Conservation (phyloP, 2,113 vertebrate genomes). For the Gallinago jamesoni region DNA sequence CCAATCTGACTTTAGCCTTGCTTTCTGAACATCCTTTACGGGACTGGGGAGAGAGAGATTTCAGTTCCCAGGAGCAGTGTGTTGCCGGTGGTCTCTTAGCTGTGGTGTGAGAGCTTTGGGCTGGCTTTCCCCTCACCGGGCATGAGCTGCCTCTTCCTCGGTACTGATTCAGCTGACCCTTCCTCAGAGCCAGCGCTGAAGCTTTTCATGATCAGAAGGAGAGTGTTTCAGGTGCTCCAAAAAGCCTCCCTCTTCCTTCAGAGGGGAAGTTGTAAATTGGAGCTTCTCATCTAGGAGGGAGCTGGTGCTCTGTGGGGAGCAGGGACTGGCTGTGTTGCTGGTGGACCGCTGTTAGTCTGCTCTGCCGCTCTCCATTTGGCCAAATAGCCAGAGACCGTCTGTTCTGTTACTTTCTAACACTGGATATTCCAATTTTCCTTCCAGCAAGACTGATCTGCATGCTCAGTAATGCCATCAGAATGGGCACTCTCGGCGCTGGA, state of each 20-base stretch:
- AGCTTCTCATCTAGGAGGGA: background rate
- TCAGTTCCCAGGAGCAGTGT: background rate
- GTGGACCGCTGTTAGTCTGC: background rate
- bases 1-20: background rate
- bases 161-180: background rate
- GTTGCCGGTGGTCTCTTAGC: background rate
- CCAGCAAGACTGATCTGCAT: background rate
- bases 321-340: background rate
- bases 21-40: accelerated
- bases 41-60: background rate
- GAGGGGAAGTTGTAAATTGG: slow-evolving; percentile 22
- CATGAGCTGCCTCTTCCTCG: background rate
- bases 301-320: background rate
- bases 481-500: background rate
- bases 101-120: background rate
- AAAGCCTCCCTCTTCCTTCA: slow-evolving; percentile 36
- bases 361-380: background rate
- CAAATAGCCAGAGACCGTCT: background rate
- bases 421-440: background rate
- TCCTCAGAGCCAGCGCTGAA: background rate
- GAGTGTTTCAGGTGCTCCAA: slow-evolving; percentile 17
- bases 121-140: background rate
- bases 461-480: background rate
- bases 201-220: background rate
- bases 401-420: background rate